A percentile compares a stretch with the other conserved stretches of the same genome.
Evolutionary conservation across 2,113 vertebrate genomes (phyloP).

Genomic region (Chaetorhynchus papuensis): DNA sequence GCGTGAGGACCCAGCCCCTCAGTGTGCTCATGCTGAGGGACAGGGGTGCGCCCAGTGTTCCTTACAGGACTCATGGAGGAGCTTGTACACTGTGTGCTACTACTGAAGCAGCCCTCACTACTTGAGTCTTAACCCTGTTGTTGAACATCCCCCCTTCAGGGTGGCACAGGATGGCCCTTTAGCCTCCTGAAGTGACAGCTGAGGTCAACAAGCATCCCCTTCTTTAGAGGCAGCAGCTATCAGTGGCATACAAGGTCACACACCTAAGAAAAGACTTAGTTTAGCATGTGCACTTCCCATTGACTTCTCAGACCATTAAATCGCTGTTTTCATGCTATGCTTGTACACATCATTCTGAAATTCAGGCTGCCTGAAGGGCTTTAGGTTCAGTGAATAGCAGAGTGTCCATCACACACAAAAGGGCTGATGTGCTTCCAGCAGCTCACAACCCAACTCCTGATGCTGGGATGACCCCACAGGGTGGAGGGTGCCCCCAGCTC

Average conservation of each 20-base stretch:
- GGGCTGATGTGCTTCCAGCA: neutral
- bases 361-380: neutral
- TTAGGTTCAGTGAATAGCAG: constrained; percentile 2
- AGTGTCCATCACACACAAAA: neutral
- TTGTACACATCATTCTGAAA: neutral
- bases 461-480: neutral
- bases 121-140: neutral
- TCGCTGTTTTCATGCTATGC: neutral
- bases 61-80: neutral
- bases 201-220: neutral
- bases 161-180: neutral
- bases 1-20: fast-evolving
- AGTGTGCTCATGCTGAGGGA: fast-evolving
- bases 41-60: fast-evolving
- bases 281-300: neutral
- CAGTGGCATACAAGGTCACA: neutral
- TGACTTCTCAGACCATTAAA: constrained; percentile 33
- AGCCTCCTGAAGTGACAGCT: neutral
- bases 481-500: neutral
- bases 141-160: neutral
- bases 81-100: neutral
- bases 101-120: neutral
- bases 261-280: neutral
- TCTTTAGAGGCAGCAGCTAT: neutral
- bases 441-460: neutral